phyloP scores from a whole-genome alignment of 2,888 invertebrate species.

The Amiota minor region DNA sequence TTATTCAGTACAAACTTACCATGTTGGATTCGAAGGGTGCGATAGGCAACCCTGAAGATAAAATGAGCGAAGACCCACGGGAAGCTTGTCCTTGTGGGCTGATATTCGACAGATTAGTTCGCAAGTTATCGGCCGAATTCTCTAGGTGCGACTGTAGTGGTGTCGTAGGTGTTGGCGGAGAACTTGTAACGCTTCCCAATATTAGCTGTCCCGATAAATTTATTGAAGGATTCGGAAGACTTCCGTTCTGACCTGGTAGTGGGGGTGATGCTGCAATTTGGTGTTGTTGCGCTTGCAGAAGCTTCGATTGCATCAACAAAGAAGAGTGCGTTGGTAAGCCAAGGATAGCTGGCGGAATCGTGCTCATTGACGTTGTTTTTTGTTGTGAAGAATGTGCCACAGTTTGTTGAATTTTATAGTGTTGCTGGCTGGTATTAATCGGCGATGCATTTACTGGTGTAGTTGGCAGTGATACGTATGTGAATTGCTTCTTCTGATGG shows the following conservation, averaged over 20 bases:
- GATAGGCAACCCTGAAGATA: conserved; percentile 77
- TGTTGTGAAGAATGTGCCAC: conserved; percentile 54
- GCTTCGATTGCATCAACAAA: conserved; percentile 64
- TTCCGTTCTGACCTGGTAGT: conserved; percentile 50
- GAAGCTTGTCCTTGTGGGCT: conserved; percentile 77
- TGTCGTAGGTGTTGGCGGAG: conserved; percentile 71
- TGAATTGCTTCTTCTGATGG: conserved; percentile 46
- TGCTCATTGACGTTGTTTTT: conserved; percentile 55
- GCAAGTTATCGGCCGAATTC: conserved; percentile 73
- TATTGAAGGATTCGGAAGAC: conserved; percentile 70
- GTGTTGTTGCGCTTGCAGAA: conserved; percentile 67
- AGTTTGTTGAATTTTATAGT: conserved; percentile 49
- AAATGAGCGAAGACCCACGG: conserved; percentile 74
- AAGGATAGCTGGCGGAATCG: conserved; percentile 63
- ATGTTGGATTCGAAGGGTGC: conserved; percentile 80
- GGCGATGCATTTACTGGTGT: conserved; percentile 48
- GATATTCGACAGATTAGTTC: conserved; percentile 77
- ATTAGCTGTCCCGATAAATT: conserved; percentile 67
- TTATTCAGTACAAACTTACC: conserved; percentile 76
- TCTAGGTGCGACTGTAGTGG: conserved; percentile 55
- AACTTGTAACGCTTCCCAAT: conserved; percentile 76
- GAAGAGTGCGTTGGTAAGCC: conserved; percentile 57
- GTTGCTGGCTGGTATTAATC: conserved; percentile 57
- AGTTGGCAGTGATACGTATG: conserved; percentile 47
- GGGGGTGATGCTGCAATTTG: conserved; percentile 68